Conservation (phyloP, 2,888 invertebrate species). For the Erpobdella octoculata region DNA sequence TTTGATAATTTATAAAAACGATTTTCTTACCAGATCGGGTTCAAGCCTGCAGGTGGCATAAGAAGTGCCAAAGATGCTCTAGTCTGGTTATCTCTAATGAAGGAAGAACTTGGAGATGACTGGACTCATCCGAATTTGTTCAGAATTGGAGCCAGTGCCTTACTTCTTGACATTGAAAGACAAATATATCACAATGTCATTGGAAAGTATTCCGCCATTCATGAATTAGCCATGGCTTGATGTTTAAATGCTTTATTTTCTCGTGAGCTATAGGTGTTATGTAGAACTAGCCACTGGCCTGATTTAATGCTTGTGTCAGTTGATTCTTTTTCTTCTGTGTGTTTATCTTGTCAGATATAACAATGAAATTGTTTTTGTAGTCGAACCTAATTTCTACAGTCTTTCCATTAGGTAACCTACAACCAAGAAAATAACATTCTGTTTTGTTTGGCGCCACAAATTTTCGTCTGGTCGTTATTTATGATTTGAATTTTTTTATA, state of each 20-base stretch:
- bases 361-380: too few relatives aligned
- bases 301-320: too few relatives aligned
- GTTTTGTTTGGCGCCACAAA: too few relatives aligned
- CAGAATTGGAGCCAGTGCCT: slow-evolving; percentile 86
- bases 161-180: slow-evolving; percentile 69
- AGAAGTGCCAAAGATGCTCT: slow-evolving; percentile 74
- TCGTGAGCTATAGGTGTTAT: too few relatives aligned
- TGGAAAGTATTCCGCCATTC: slow-evolving; percentile 48
- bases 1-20: neutral
- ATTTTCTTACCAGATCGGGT: slow-evolving; percentile 65
- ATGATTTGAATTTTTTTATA: too few relatives aligned
- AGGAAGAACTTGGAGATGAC: slow-evolving; percentile 72
- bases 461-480: too few relatives aligned
- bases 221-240: slow-evolving; percentile 49
- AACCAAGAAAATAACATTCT: too few relatives aligned
- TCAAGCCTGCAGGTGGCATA: slow-evolving; percentile 97
- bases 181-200: slow-evolving; percentile 49
- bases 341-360: too few relatives aligned
- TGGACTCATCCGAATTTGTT: slow-evolving; percentile 75
- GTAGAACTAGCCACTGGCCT: too few relatives aligned
- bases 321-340: too few relatives aligned
- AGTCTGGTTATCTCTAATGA: slow-evolving; percentile 74
- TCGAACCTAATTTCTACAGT: too few relatives aligned
- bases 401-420: too few relatives aligned
- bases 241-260: neutral